phyloP scores from a whole-genome alignment of 2,797 vertebrate species.

The Lagodon rhomboides region DNA sequence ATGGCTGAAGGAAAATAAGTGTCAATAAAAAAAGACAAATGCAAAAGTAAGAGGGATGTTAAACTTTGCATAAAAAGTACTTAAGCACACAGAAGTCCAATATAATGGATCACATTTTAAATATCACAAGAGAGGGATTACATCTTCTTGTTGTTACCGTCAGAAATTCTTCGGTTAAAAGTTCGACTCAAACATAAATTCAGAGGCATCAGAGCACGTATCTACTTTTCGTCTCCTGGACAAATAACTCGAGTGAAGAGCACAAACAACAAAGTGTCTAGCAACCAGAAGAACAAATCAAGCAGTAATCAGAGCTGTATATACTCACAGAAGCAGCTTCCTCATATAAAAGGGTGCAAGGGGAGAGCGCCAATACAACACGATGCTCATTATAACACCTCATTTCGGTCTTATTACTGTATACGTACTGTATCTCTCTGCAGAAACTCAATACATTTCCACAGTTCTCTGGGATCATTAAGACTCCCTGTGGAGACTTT shows the following conservation, averaged over 20 bases:
- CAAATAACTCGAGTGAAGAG: neutral
- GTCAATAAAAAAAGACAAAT: neutral
- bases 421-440: neutral
- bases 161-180: neutral
- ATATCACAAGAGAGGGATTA: neutral
- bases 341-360: neutral
- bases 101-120: neutral
- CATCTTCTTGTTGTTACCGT: too few relatives aligned
- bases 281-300: constrained; percentile 1
- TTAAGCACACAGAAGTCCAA: neutral
- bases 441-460: neutral
- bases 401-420: constrained; percentile 4
- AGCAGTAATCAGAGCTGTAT: neutral
- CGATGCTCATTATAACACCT: constrained; percentile 20
- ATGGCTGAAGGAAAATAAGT: neutral
- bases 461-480: neutral
- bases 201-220: neutral
- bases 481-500: constrained; percentile 25
- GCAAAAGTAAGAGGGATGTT: neutral
- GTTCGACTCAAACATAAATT: neutral
- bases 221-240: neutral
- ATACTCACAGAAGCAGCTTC: neutral
- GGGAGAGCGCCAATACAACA: neutral
- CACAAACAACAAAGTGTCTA: neutral
- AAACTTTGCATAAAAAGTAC: neutral